Evolutionary conservation across 2,888 invertebrate genomes (phyloP).

Genomic region (Leptinotarsa tumamoca): DNA sequence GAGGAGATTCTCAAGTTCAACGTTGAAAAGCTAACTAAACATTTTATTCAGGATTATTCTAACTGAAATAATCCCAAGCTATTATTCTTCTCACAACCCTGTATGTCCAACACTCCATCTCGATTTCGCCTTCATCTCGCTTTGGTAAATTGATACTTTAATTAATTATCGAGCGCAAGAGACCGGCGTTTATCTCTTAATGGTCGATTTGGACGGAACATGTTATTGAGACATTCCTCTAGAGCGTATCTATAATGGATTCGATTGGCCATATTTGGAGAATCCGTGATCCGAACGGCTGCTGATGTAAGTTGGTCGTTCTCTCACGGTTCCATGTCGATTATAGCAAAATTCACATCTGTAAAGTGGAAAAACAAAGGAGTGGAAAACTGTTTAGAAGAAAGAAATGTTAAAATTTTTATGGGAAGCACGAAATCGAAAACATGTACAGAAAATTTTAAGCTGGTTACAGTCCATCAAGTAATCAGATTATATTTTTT

Average conservation of each 20-base stretch:
- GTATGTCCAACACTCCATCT: neutral
- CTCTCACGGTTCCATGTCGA: no score
- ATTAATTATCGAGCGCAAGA: conserved; percentile 35
- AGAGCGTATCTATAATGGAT: conserved; percentile 7
- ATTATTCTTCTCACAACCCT: neutral
- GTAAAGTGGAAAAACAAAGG: no score
- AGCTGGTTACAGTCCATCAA: no score
- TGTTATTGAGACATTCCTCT: conserved; percentile 22
- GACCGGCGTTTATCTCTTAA: conserved; percentile 34
- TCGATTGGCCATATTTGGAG: conserved; percentile 17
- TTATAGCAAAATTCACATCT: no score
- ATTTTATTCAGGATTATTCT: neutral
- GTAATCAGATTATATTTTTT: no score
- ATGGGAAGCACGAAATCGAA: no score
- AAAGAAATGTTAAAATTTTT: no score
- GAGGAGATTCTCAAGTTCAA: no score
- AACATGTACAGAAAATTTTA: no score
- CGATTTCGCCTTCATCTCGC: conserved; percentile 21
- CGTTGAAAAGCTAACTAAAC: no score
- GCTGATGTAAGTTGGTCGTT: no score
- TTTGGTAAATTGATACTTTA: conserved; percentile 35
- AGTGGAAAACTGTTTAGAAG: no score
- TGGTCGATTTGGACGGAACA: conserved; percentile 22
- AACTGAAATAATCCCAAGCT: neutral
- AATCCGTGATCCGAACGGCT: neutral